Evolutionary conservation across 2,888 invertebrate genomes (phyloP), one percentile per base, ranked within the genome.

Genomic region (Sarcophaga rosellei): DNA sequence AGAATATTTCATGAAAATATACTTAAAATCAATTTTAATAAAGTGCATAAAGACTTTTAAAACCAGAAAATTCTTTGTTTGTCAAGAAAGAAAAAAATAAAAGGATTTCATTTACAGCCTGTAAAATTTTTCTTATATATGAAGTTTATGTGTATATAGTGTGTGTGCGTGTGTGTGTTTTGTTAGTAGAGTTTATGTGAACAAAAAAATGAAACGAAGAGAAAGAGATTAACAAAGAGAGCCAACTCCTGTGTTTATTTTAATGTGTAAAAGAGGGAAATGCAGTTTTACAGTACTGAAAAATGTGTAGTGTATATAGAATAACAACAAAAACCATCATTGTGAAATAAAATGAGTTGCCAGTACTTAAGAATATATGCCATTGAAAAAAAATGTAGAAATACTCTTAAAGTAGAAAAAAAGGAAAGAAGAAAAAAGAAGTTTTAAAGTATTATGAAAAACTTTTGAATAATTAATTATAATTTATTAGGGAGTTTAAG

Each of bases 281-380:
- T 86, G 86, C 86, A 86, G 72, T 84, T 35, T 35, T 35, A 35
- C 35, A 35, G 35, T 35, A 35, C 10, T 35, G 74, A 66, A 66
- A 65, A 20, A 4, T 44, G 45, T 68, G 68, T 63, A 66, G 11
- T 73, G 59, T 61, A 20, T 75, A 44, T 63, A 61, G 47, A 68
- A 75, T 69, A 65, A 81, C 53, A 81, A 68, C 65, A 65, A 80
- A 72, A 75, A 23, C 59, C 82, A 57, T 83, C 81, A 83, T 83
- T 79, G 78, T 82, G 81, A 76, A 75, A 47, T 68, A 35, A 76
- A 75, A 59, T 76, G 23, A 65, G 81, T 47, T 82, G 70, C 81
- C 81, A 35, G 0, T 12, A n/a, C 3, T 59, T 2, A 53, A 75
- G 3, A 44, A 57, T 65, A 23, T 61, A n/a, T 45, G 3, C 17